Conservation (phyloP, 2,888 invertebrate genomes). For the Agrotis clavis region DNA sequence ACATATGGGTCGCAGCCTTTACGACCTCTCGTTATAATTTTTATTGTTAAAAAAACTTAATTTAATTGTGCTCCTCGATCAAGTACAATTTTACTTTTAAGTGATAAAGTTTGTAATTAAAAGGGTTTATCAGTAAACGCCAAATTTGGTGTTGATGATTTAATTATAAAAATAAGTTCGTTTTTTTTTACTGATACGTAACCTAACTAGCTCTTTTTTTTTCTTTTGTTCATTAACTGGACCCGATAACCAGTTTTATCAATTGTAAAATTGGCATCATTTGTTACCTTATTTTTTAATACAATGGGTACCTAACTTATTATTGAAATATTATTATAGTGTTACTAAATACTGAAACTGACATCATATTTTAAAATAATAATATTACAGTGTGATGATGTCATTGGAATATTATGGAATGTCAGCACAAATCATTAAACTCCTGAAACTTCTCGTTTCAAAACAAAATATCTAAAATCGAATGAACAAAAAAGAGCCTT, state of each 20-base stretch:
- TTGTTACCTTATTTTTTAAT: conserved; percentile 16
- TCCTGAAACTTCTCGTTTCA: not conserved
- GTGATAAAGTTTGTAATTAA: conserved; percentile 61
- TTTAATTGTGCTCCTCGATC: conserved; percentile 52
- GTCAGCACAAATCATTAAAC: conserved; percentile 19
- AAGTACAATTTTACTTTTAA: conserved; percentile 45
- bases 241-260: conserved; percentile 47
- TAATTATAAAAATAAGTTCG: conserved; percentile 46
- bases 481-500: conserved; percentile 6
- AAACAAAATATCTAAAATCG: conserved; percentile 6
- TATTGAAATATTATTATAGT: not conserved
- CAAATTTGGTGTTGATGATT: conserved; percentile 59
- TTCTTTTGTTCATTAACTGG: conserved; percentile 49
- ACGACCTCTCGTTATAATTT: conserved; percentile 63
- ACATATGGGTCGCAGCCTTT: conserved; percentile 59
- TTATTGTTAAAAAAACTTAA: conserved; percentile 60
- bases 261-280: conserved; percentile 41
- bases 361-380: conserved; percentile 5
- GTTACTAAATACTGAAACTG: conserved; percentile 30
- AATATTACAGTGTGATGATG: conserved; percentile 12
- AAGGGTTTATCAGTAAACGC: conserved; percentile 64
- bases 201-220: conserved; percentile 29
- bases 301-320: conserved; percentile 14
- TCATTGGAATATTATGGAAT: conserved; percentile 25
- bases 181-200: conserved; percentile 36